Evolutionary conservation across 2,113 vertebrate genomes (phyloP).

Genomic region (Parus major): DNA sequence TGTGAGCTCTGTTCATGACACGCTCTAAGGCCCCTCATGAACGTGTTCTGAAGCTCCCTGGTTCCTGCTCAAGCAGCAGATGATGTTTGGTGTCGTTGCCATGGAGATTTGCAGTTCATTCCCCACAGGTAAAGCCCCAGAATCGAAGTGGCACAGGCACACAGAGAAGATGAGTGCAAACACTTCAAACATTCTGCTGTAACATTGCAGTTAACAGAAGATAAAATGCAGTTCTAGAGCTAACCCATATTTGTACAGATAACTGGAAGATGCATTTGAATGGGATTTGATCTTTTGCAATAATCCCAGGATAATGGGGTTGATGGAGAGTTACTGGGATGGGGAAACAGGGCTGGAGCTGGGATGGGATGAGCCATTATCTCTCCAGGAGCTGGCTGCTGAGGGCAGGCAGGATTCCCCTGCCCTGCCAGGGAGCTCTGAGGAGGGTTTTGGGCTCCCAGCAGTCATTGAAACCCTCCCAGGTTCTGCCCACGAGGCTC

Average conservation of each 20-base stretch:
- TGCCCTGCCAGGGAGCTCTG: not conserved
- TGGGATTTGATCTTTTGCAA: not conserved
- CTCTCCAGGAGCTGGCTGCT: too few relatives aligned
- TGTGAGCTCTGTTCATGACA: not conserved
- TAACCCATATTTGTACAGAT: not conserved
- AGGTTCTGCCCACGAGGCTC: not conserved
- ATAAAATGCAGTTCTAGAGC: not conserved
- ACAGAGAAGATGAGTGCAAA: not conserved
- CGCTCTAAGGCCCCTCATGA: fast-evolving
- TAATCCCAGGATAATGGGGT: not conserved
- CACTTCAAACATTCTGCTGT: not conserved
- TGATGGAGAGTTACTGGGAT: not conserved
- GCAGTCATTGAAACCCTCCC: not conserved
- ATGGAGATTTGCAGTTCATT: not conserved
- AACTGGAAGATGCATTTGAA: not conserved
- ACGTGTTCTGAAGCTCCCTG: not conserved
- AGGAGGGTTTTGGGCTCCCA: not conserved
- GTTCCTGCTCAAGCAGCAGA: not conserved
- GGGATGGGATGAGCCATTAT: not conserved
- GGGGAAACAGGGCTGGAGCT: not conserved
- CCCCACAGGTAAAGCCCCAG: not conserved
- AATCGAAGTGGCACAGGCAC: too few relatives aligned
- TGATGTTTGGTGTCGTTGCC: not conserved
- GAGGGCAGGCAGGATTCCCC: not conserved
- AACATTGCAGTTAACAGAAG: not conserved